Evolutionary conservation across 30 jellyfish, hydroid and myxozoan genomes (phyloP).

Genomic region (Aurelia aurita complex sp. Pacific): DNA sequence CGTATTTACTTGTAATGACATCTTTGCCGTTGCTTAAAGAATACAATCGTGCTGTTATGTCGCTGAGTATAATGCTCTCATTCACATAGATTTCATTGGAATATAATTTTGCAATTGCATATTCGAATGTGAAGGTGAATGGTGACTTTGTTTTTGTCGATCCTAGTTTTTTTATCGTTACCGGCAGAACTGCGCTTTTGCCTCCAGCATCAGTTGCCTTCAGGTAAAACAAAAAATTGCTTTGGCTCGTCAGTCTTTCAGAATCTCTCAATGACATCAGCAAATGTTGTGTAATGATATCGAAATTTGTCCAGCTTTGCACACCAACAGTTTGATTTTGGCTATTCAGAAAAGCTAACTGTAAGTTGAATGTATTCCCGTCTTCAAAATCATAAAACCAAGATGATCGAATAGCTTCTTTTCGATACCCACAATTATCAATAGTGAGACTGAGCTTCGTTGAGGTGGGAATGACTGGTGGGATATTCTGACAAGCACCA

Average conservation of each 20-base stretch:
- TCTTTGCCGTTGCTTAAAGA: slow-evolving; percentile 22
- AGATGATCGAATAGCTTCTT: slow-evolving; percentile 26
- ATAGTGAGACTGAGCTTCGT: slow-evolving; percentile 32
- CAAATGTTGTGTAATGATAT: slow-evolving; percentile 6
- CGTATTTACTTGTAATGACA: slow-evolving; percentile 21
- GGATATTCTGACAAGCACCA: slow-evolving; percentile 76
- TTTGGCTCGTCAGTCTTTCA: slow-evolving; percentile 20
- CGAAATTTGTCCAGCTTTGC: slow-evolving; percentile 69
- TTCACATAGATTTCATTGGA: slow-evolving; percentile 35
- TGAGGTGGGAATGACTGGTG: slow-evolving; percentile 63
- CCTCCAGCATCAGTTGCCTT: slow-evolving; percentile 78
- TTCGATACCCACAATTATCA: slow-evolving; percentile 62
- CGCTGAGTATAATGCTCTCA: slow-evolving; percentile 42
- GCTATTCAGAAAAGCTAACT: slow-evolving; percentile 19
- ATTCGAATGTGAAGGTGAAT: slow-evolving; percentile 67
- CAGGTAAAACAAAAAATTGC: slow-evolving; percentile 42
- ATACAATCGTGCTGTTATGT: slow-evolving; percentile 40
- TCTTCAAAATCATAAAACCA: slow-evolving; percentile 89
- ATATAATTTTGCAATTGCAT: not conserved
- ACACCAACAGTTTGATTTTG: slow-evolving; percentile 30
- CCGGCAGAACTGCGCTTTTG: slow-evolving; percentile 55
- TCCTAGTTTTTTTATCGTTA: slow-evolving; percentile 4
- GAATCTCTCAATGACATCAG: slow-evolving; percentile 56
- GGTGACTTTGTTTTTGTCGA: slow-evolving; percentile 58
- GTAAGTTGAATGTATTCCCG: slow-evolving; percentile 72